Evolutionary conservation across 2,797 vertebrate species (phyloP).

Genomic region (Erithacus rubecula): DNA sequence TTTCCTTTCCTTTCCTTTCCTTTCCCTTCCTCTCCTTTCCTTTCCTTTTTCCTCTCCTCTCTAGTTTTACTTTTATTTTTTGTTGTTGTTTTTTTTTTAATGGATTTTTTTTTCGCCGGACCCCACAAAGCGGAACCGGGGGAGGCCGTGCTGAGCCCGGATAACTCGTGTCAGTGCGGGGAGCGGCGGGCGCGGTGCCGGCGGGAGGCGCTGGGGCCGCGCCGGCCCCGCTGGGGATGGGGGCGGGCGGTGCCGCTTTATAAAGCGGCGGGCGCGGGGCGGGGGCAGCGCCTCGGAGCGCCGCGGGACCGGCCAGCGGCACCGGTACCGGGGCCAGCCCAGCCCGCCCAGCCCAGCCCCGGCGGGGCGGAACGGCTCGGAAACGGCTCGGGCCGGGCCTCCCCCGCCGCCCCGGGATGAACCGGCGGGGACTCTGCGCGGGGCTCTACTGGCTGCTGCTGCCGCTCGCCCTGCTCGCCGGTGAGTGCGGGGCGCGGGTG

Average conservation of each 20-base stretch:
- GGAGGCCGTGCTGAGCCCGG: neutral
- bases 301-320: neutral
- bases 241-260: neutral
- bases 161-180: neutral
- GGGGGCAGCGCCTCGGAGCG: neutral
- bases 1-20: too few relatives aligned
- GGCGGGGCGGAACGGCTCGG: neutral
- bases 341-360: neutral
- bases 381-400: neutral
- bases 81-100: too few relatives aligned
- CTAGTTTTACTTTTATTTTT: too few relatives aligned
- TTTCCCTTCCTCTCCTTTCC: too few relatives aligned
- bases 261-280: neutral
- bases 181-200: neutral
- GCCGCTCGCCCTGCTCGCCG: conserved; percentile 83
- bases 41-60: too few relatives aligned
- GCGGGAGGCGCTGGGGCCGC: neutral
- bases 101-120: accelerated
- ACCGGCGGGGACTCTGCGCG: conserved; percentile 81
- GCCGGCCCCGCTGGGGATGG: neutral
- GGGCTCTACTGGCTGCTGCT: conserved; percentile 84
- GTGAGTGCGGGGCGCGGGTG: conserved; percentile 68
- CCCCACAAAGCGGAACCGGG: neutral
- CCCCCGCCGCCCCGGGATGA: conserved; percentile 71
- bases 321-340: neutral